Conservation (phyloP, 2,113 vertebrate genomes). For the Megaceryle maxima region DNA sequence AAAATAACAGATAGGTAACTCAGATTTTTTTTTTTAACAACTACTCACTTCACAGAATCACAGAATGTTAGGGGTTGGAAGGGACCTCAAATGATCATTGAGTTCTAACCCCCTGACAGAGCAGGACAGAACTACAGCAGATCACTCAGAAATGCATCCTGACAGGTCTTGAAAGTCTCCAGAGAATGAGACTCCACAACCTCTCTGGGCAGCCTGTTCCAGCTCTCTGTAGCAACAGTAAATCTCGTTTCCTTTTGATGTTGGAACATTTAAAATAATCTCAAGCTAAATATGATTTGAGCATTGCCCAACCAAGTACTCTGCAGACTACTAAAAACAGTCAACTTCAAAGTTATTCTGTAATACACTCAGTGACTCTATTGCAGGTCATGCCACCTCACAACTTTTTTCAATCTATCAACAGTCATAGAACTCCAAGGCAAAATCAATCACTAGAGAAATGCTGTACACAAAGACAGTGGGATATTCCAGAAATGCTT, state of each 20-base stretch:
- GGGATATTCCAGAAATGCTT: background rate
- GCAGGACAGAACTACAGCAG: no score
- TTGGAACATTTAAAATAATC: background rate
- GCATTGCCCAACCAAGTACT: background rate
- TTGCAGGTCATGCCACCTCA: background rate
- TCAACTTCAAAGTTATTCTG: background rate
- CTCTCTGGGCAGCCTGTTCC: no score
- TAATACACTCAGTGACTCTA: background rate
- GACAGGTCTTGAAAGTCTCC: no score
- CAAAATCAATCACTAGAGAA: background rate
- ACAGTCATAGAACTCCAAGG: background rate
- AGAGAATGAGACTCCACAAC: no score
- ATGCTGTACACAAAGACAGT: background rate
- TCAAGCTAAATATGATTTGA: background rate
- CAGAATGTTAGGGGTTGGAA: no score
- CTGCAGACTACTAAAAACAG: background rate
- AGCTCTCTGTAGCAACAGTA: background rate
- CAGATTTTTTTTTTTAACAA: fast-evolving
- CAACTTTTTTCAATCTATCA: background rate
- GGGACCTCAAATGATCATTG: no score
- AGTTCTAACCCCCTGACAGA: no score
- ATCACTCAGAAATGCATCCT: no score
- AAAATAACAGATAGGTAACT: background rate
- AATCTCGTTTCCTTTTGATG: background rate
- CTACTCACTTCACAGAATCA: background rate